Percentiles rank a stretch among this genome's conserved stretches.
phyloP scores from a whole-genome alignment of 1,140 invertebrate genomes.

The Diorhabda sublineata region DNA sequence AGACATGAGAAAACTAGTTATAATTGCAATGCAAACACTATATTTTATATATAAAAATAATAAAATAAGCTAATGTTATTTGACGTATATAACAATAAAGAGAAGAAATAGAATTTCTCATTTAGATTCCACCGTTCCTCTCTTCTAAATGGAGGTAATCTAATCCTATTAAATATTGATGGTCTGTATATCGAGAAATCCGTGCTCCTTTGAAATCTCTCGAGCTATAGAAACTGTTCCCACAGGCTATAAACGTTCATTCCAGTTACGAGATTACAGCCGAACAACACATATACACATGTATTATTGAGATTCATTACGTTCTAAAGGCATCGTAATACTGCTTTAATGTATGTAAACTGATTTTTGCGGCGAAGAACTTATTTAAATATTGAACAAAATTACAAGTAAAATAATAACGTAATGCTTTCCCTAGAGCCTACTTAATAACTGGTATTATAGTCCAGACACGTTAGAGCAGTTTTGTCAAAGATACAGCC shows the following conservation, averaged over 20 bases:
- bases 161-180: constrained; percentile 3
- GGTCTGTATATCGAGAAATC: background rate
- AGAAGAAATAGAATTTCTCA: background rate
- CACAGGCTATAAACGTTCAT: background rate
- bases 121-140: background rate
- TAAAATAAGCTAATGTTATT: too few species aligned
- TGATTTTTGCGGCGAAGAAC: background rate
- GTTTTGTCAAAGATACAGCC: too few species aligned
- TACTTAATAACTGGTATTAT: too few species aligned
- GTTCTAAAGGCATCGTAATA: background rate
- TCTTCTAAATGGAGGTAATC: background rate
- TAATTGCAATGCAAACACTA: too few species aligned
- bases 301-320: background rate
- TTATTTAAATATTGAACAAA: too few species aligned
- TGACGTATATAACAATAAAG: background rate
- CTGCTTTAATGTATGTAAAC: background rate
- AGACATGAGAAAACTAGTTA: too few species aligned
- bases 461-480: too few species aligned
- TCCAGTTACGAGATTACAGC: background rate
- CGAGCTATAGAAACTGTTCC: background rate
- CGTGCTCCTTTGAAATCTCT: background rate
- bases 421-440: too few species aligned
- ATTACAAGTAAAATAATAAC: too few species aligned
- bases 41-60: too few species aligned
- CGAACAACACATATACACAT: background rate